A percentile compares a stretch with the other conserved stretches of the same genome.
Evolutionary conservation across 2,888 invertebrate genomes (phyloP).

Genomic region (Erebia palarica): DNA sequence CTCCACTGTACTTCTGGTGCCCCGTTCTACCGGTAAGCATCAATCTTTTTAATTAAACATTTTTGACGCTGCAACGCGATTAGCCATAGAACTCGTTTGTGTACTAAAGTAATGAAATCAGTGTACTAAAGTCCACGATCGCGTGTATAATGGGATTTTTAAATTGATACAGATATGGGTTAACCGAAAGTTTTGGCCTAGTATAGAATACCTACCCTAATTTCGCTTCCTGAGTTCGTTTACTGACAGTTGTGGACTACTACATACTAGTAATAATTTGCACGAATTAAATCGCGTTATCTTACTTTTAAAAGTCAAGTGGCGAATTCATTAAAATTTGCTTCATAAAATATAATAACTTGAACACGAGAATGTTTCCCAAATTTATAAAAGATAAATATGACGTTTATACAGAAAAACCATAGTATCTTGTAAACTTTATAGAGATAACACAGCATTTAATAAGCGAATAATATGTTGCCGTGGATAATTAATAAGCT

Average conservation of each 20-base stretch:
- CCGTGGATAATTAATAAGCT: constrained; percentile 53
- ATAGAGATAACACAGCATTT: constrained; percentile 37
- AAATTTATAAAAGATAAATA: constrained; percentile 34
- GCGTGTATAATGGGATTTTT: background rate
- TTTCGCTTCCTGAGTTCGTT: no score
- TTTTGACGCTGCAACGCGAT: constrained; percentile 78
- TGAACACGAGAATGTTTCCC: background rate
- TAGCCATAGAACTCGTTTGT: constrained; percentile 76
- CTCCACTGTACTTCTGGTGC: constrained; percentile 80
- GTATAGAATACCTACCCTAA: no score
- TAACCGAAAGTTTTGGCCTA: no score
- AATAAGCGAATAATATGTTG: constrained; percentile 48
- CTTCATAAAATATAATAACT: background rate
- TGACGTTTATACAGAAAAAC: constrained; percentile 27
- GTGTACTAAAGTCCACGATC: background rate
- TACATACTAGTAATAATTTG: no score
- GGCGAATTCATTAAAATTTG: background rate
- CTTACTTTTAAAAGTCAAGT: no score
- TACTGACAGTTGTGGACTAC: no score
- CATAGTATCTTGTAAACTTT: constrained; percentile 1
- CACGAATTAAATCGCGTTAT: no score
- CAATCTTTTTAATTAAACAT: constrained; percentile 83
- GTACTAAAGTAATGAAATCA: constrained; percentile 51
- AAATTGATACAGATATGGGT: no score
- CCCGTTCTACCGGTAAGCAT: constrained; percentile 77